Conservation (phyloP, 2,113 vertebrate genomes). For the Macrotis lagotis region DNA sequence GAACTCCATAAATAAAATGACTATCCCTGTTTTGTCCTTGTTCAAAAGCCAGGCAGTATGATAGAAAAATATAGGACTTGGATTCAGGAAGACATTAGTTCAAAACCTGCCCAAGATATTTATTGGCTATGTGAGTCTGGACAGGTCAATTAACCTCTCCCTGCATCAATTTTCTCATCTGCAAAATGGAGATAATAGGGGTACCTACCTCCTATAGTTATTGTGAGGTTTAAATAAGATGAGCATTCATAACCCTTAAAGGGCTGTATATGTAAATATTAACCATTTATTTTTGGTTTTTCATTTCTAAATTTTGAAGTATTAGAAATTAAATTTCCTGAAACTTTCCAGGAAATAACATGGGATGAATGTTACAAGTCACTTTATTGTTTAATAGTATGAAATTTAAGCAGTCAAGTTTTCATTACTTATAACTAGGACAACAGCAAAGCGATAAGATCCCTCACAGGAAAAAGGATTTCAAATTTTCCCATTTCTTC, state of each 20-base stretch:
- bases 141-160: not conserved
- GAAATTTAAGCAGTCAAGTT: conserved; percentile 3
- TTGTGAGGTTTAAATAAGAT: not conserved
- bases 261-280: not conserved
- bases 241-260: not conserved
- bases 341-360: not conserved
- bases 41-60: not conserved
- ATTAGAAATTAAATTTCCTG: conserved; percentile 11
- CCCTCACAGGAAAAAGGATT: not conserved
- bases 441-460: not conserved
- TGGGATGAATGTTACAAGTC: not conserved
- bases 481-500: not conserved
- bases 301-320: conserved; percentile 1
- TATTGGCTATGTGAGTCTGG: not conserved
- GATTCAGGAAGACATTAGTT: not conserved
- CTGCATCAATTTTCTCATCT: not conserved
- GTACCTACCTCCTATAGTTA: not conserved
- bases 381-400: not conserved
- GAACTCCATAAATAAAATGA: not conserved
- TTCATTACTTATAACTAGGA: not conserved
- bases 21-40: not conserved
- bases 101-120: not conserved
- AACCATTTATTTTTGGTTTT: not conserved
- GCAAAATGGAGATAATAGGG: not conserved
- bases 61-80: not conserved